These are phyloP conservation scores for Drosophila nasuta DNA, from an alignment of 1,140 invertebrate genomes.

Conservation along the genomic window DNA sequence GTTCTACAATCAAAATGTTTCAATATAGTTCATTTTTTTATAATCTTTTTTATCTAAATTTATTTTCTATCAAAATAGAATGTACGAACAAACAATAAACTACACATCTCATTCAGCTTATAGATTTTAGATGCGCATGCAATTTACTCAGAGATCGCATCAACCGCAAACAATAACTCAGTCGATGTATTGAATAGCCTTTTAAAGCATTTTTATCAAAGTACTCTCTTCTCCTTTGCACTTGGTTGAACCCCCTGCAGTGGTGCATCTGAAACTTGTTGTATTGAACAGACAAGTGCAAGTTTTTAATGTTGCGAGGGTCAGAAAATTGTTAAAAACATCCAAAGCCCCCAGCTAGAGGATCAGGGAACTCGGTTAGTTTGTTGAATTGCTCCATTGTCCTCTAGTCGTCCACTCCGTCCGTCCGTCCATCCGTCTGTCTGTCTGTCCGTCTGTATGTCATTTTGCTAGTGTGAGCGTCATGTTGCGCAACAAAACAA, in stretches of 20 bases:
- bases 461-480: constrained; percentile 20
- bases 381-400: constrained; percentile 13
- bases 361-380: constrained; percentile 12
- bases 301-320: constrained; percentile 30
- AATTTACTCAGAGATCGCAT: constrained; percentile 12
- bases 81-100: no score
- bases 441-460: constrained; percentile 1
- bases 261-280: constrained; percentile 36
- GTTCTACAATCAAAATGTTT: no score
- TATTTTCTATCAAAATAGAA: no score
- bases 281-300: constrained; percentile 39
- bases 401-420: constrained; percentile 7
- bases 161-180: constrained; percentile 29
- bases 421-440: constrained; percentile 2
- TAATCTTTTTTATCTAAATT: no score
- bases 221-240: constrained; percentile 4
- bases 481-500: constrained; percentile 36
- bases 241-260: background rate
- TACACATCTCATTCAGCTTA: constrained; percentile 6
- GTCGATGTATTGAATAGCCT: constrained; percentile 30
- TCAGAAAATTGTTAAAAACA: constrained; percentile 41
- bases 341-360: constrained; percentile 22
- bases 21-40: no score
- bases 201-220: constrained; percentile 33
- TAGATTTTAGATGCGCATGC: background rate